Conservation (phyloP, 2,888 invertebrate genomes). For the Macaria liturata region DNA sequence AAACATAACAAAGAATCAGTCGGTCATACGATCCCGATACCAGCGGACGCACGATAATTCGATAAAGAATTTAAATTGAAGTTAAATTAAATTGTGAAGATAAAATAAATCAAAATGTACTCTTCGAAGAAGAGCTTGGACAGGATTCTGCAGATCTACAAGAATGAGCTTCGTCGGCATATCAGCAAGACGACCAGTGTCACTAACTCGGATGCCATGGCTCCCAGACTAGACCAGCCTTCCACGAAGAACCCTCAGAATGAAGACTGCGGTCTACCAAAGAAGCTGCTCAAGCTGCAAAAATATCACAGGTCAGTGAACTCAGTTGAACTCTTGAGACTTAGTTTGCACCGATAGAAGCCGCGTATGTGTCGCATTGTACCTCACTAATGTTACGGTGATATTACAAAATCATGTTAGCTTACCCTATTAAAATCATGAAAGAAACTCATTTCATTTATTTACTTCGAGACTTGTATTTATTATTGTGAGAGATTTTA, state of each 20-base stretch:
- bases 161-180: conserved; percentile 73
- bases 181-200: conserved; percentile 85
- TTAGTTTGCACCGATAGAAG: conserved; percentile 55
- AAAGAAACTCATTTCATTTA: too few relatives aligned
- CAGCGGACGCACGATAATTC: conserved; percentile 50
- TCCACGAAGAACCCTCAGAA: conserved; percentile 54
- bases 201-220: conserved; percentile 84
- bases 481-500: too few relatives aligned
- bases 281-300: conserved; percentile 78
- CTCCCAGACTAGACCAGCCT: conserved; percentile 72
- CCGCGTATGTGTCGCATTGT: conserved; percentile 5
- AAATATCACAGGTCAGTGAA: conserved; percentile 84
- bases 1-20: conserved; percentile 81
- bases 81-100: conserved; percentile 26
- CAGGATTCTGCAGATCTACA: conserved; percentile 66
- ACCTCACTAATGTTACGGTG: neutral
- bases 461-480: too few relatives aligned
- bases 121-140: conserved; percentile 69
- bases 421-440: neutral
- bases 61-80: conserved; percentile 35
- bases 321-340: conserved; percentile 51
- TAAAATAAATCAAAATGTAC: conserved; percentile 57
- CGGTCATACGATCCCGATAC: conserved; percentile 58
- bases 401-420: conserved; percentile 16
- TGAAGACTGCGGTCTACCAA: conserved; percentile 68